Evolutionary conservation across 2,797 vertebrate genomes (phyloP), one percentile per base, ranked within the genome.

Genomic region (Synanceia verrucosa): DNA sequence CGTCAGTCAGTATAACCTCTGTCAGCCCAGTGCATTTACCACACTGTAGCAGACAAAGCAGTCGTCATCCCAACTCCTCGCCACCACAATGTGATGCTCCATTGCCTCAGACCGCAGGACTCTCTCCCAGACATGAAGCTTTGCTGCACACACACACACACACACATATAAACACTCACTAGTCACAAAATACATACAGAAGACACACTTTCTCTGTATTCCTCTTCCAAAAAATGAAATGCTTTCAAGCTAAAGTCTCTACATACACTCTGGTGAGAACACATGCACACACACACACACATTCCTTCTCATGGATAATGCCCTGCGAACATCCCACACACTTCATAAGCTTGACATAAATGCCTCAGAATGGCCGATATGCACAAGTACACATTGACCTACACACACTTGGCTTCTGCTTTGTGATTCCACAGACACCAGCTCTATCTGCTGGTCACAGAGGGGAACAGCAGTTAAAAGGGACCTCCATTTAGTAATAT

Each of bases 41-140:
- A 24, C 23, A 4, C 69, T 73, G 73, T 23, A 88, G 79, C 80
- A 85, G 81, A 77, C 85, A 84, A 83, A 77, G 84, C 84, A 55
- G 81, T 85, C 79, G 65, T 79, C 84, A 72, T 84, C 78, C 69
- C 55, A 71, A 70, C 81, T 66, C 76, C 79, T 88, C 85, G 65
- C 66, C 76, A 72, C 86, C 82, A 90, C 90, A 91, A 88, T 87
- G 85, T 88, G 89, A 91, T 76, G 90, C 89, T 87, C 82, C 86
- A 85, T 90, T 91, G 86, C 86, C 76, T 65, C 78, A 78, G 73
- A 89, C 91, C 79, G 65, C 91, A 93, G 78, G 76, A 87, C 70
- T 76, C 72, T 84, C 77, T 60, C 64, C 64, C 81, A 81, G 84
- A 88, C 82, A 75, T 78, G 70, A 76, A 68, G 46, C 78, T 74